A percentile compares a stretch with the other conserved stretches of the same genome.
Evolutionary conservation across 1,140 invertebrate genomes (phyloP).

Genomic region (Galendromus occidentalis): DNA sequence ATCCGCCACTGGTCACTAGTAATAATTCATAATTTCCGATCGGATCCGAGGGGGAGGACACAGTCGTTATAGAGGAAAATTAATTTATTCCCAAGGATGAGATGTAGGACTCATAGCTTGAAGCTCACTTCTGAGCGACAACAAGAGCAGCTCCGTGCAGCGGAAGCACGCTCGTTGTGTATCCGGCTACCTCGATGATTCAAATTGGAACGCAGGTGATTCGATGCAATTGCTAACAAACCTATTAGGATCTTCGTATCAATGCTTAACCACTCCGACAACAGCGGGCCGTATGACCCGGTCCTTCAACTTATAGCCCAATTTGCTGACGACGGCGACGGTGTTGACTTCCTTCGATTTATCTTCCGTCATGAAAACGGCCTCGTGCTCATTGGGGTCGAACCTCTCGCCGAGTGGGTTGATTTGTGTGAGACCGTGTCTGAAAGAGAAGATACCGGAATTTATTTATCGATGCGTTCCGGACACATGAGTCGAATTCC

Average conservation of each 20-base stretch:
- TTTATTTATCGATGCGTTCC: background rate
- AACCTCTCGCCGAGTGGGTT: slow-evolving; percentile 83
- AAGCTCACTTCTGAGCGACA: too few relatives aligned
- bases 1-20: too few relatives aligned
- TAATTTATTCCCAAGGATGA: too few relatives aligned
- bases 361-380: slow-evolving; percentile 73
- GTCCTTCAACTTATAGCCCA: slow-evolving; percentile 83
- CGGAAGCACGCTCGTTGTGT: too few relatives aligned
- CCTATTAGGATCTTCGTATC: slow-evolving; percentile 21
- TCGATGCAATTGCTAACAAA: background rate
- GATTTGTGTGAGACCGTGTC: slow-evolving; percentile 64
- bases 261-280: slow-evolving; percentile 67
- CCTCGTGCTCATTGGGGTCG: slow-evolving; percentile 88
- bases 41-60: too few relatives aligned
- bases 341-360: slow-evolving; percentile 59
- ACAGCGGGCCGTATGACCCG: slow-evolving; percentile 82
- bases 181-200: too few relatives aligned
- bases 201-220: too few relatives aligned
- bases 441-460: slow-evolving; percentile 32
- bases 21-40: too few relatives aligned
- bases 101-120: too few relatives aligned
- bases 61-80: too few relatives aligned
- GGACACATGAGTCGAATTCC: too few relatives aligned
- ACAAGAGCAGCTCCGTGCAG: too few relatives aligned
- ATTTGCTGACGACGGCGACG: slow-evolving; percentile 74